Base-by-base conservation (phyloP, 2,888 invertebrate species). In the Euproctis similis region DNA sequence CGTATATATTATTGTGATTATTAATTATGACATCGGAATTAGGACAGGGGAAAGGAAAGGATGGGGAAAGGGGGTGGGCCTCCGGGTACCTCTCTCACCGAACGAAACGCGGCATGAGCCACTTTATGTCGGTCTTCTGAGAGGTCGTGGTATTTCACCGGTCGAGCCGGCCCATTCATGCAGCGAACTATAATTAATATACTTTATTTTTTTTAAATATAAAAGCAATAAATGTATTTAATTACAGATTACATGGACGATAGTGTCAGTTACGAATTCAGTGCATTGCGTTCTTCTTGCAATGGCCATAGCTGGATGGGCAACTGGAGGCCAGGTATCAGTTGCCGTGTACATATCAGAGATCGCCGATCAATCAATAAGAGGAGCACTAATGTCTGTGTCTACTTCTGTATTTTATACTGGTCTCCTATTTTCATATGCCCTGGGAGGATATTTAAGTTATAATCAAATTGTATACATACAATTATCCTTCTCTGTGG, bases 271-370 rank as follows among this genome's bases (percentile, higher is more conserved):
- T 1, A 63, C 76, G 0, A 57, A 38, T 2, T 59, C 58, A 20
- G 62, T 71, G 3, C 49, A 55, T 1, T 18, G 75, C 6, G 56
- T 81, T 1, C 42, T 81, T 0, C 32, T 62, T 1, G 59, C 74
- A 0, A 39, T 70, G 6, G 49, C 59, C 0, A 14, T 81, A 1
- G 62, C 70, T 0, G 81, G 81, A 0, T 40, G 69, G 0, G 77
- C 80, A 1, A 64, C 74, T 0, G 78, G 70, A 0, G 81, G 81
- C 0, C 81, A 81, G 28, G 73, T 70, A 1, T 65, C 75, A 1
- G 65, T 76, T 0, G 52, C 71, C 1, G 68, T 82, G 4, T 82
- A 61, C 45, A 72, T 82, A 12, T 62, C 75, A 0, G 81, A 82
- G 40, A 71, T 82, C 25, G 46, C 64, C 2, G 70, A 81, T 24